Conservation (phyloP, 2,888 invertebrate species). For the Agrochola litura region DNA sequence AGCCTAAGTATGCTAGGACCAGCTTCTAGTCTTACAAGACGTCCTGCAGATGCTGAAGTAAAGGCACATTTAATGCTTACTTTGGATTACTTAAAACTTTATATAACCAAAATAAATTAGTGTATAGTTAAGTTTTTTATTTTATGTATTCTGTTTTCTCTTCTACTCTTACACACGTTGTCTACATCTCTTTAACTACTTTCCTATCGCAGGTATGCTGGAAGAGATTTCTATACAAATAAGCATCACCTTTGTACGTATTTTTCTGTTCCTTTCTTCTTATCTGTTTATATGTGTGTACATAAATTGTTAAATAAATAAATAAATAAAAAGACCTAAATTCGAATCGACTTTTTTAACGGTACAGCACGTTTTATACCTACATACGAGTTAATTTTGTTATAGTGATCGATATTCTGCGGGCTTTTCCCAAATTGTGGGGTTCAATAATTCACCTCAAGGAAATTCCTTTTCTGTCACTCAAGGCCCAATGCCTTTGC, state of each 20-base stretch:
- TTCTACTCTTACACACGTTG: too few species aligned
- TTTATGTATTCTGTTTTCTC: too few species aligned
- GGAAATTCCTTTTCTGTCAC: neutral
- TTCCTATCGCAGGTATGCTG: too few species aligned
- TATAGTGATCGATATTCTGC: conserved; percentile 21
- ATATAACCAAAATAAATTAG: neutral
- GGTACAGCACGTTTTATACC: neutral
- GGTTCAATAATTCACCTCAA: conserved; percentile 12
- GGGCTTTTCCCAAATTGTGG: conserved; percentile 10
- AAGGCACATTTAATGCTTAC: neutral
- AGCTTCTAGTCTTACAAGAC: neutral
- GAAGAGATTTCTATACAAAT: too few species aligned
- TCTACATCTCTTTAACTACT: too few species aligned
- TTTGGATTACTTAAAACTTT: neutral
- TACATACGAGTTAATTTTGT: neutral
- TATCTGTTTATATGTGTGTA: too few species aligned
- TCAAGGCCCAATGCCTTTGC: conserved; percentile 11
- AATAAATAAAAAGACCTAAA: neutral
- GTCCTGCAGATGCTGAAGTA: neutral
- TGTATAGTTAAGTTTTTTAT: too few species aligned
- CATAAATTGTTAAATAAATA: too few species aligned
- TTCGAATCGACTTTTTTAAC: neutral
- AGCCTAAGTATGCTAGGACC: neutral
- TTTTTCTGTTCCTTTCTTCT: too few species aligned
- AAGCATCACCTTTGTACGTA: too few species aligned